Evolutionary conservation across 2,888 invertebrate genomes (phyloP), one percentile per base, ranked within the genome.

Genomic region (Merodon equestris): DNA sequence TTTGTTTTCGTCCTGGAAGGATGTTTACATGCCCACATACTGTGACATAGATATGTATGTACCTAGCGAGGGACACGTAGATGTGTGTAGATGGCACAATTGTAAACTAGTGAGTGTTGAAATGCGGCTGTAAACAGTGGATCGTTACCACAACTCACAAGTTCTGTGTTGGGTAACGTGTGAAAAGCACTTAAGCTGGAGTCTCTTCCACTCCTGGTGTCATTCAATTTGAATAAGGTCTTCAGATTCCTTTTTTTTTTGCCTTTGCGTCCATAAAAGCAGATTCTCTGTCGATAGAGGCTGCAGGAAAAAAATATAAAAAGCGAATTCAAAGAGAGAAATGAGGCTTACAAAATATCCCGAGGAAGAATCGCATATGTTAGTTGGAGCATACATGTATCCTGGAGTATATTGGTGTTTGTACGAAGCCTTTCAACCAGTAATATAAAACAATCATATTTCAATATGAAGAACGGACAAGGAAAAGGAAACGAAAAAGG

Each of bases 401-500:
- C 27, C 3, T 2, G 27, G 27, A 27, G 27, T 27, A 7, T 7
- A 27, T 27, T 27, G 2, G 27, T 27, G 27, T 27, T 27, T 27
- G 27, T 27, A 7, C 27, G 27, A 7, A 27, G 60, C 47, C 60
- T 60, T 70, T 68, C 57, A 67, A 36, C 57, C 57, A 58, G 58
- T 45, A 51, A 51, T 58, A 58, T 60, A 60, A 70, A 70, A 70
- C 68, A 70, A 70, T 70, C 53, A 70, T 70, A 70, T 68, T 68
- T 68, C 68, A 68, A 68, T 68, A 68, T 58, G 51, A 68, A 58
- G 53, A 42, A 27, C 34, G 27, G 50, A 44, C 34, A 68, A 19
- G 45, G 17, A 57, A 48, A 19, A 36, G 27, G 38, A 9, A n/a
- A 1, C n/a, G 34, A 1, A 13, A 53, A 56, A 36, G 13, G 1